These are phyloP conservation scores for Clarias batrachus DNA, from an alignment of 2,113 vertebrate genomes.

Conservation along the genomic window DNA sequence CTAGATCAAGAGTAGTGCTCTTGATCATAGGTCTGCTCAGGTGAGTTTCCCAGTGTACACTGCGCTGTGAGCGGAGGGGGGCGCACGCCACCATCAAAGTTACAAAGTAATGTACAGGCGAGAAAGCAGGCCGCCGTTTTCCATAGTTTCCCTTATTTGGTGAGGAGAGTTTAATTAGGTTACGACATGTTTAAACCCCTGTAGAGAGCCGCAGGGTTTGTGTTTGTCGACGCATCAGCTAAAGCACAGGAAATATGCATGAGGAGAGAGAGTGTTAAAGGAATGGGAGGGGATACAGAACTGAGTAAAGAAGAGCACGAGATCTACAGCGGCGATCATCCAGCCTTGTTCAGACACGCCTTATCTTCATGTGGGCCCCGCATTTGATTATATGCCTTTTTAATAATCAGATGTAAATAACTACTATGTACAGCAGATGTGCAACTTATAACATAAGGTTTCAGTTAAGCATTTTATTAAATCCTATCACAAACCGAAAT, in stretches of 20 bases:
- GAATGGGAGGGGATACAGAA: neutral
- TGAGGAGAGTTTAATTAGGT: conserved; percentile 62
- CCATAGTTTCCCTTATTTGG: conserved; percentile 77
- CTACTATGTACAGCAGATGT: too few species aligned
- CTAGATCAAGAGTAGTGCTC: neutral
- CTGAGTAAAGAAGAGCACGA: neutral
- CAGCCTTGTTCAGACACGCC: conserved; percentile 1
- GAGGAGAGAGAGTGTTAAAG: neutral
- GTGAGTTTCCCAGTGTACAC: conserved; percentile 49
- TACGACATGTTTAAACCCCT: conserved; percentile 54
- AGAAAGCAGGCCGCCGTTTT: conserved; percentile 47
- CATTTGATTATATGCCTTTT: neutral
- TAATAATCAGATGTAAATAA: neutral
- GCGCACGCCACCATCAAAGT: conserved; percentile 58
- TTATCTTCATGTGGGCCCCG: neutral
- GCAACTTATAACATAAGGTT: neutral
- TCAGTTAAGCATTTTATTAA: neutral
- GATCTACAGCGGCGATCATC: neutral
- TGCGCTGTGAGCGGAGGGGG: conserved; percentile 60
- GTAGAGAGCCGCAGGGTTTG: conserved; percentile 17
- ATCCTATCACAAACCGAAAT: neutral
- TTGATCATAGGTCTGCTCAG: conserved; percentile 6
- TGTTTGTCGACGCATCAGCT: conserved; percentile 24
- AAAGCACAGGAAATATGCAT: neutral
- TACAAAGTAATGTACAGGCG: conserved; percentile 35